Evolutionary conservation across 2,888 invertebrate genomes (phyloP).

Genomic region (Trissolcus japonicus): DNA sequence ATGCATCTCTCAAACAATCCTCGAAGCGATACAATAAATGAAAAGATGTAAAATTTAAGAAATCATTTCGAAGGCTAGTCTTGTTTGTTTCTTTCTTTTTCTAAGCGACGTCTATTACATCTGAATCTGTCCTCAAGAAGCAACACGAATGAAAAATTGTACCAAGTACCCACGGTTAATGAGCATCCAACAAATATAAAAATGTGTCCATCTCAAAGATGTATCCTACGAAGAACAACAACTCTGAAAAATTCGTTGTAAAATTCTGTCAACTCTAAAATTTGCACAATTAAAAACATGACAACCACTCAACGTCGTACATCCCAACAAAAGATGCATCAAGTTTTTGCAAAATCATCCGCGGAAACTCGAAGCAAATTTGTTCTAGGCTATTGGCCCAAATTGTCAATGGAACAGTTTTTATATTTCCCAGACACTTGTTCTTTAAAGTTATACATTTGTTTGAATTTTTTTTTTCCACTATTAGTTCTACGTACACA

Average conservation of each 20-base stretch:
- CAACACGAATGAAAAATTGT: constrained; percentile 15
- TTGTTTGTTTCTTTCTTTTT: too few relatives aligned
- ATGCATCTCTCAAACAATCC: constrained; percentile 24
- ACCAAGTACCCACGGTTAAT: background rate
- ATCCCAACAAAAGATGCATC: background rate
- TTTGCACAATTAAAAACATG: background rate
- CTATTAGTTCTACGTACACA: constrained; percentile 17
- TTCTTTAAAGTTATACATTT: constrained; percentile 3
- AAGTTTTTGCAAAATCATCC: background rate
- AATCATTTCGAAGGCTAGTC: too few relatives aligned
- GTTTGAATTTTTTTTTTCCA: background rate
- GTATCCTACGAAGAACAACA: background rate
- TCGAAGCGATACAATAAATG: background rate
- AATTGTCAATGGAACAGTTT: constrained; percentile 13
- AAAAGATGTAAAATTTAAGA: background rate
- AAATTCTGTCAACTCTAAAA: constrained; percentile 16
- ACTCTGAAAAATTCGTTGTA: constrained; percentile 15
- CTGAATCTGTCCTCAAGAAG: constrained; percentile 42
- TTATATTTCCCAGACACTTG: constrained; percentile 32
- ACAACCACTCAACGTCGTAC: background rate
- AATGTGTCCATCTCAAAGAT: background rate
- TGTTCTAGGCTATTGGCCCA: background rate
- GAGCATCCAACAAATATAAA: constrained; percentile 31
- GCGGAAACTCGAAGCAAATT: background rate
- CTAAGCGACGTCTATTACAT: constrained; percentile 30